Conservation (phyloP, 2,113 vertebrate species). For the Grus americana region DNA sequence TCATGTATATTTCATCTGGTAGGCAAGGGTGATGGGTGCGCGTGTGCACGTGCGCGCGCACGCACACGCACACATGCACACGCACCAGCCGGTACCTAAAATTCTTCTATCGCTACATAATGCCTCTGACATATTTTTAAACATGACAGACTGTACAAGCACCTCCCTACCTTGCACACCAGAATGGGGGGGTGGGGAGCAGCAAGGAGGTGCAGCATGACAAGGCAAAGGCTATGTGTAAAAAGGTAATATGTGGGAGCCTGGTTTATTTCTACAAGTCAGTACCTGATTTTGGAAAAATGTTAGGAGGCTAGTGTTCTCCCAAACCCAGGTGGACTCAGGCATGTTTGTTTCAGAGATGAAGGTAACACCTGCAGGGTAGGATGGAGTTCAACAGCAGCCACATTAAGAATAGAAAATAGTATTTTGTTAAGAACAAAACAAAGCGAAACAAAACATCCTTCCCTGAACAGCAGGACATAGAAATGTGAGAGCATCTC, state of each 20-base stretch:
- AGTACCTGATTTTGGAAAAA: neutral
- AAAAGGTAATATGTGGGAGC: neutral
- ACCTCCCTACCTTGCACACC: neutral
- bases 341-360: neutral
- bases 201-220: neutral
- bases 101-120: neutral
- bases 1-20: slow-evolving; percentile 33
- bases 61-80: too few species aligned
- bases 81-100: neutral
- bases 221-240: neutral
- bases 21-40: neutral
- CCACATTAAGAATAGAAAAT: neutral
- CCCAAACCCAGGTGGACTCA: neutral
- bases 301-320: neutral
- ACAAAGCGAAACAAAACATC: neutral
- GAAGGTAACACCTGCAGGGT: neutral
- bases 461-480: neutral
- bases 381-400: neutral
- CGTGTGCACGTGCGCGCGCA: accelerated
- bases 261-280: neutral
- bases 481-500: neutral
- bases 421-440: neutral
- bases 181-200: neutral
- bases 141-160: neutral
- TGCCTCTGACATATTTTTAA: neutral